Evolutionary conservation across 2,888 invertebrate species (phyloP).

Genomic region (Agonopterix arenella): DNA sequence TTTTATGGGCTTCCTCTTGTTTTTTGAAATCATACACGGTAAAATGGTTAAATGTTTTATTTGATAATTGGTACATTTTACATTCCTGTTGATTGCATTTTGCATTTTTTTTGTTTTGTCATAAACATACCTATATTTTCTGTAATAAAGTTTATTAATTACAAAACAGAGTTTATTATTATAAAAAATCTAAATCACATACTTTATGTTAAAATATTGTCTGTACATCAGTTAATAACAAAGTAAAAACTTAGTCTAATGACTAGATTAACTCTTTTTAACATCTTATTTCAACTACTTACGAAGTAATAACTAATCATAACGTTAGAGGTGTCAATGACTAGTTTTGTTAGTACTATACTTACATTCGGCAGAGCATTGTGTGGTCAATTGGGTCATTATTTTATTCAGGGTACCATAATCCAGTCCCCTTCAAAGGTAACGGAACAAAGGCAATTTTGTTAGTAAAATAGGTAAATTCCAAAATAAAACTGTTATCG

Average conservation of each 20-base stretch:
- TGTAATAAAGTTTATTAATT: slow-evolving; percentile 54
- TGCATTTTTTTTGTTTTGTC: slow-evolving; percentile 22
- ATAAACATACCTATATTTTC: slow-evolving; percentile 31
- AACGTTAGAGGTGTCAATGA: slow-evolving; percentile 21
- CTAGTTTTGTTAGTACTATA: slow-evolving; percentile 31
- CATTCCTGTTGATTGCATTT: slow-evolving; percentile 58
- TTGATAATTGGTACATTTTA: slow-evolving; percentile 17
- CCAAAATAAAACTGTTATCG: too few relatives aligned
- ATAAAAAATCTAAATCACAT: slow-evolving; percentile 29
- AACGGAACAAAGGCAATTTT: too few relatives aligned
- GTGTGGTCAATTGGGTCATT: too few relatives aligned
- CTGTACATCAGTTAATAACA: slow-evolving; percentile 34
- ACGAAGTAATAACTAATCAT: background rate
- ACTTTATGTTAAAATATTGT: slow-evolving; percentile 24
- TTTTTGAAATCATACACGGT: slow-evolving; percentile 30
- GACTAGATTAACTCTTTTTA: slow-evolving; percentile 62
- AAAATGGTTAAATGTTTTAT: slow-evolving; percentile 59
- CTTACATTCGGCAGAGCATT: too few relatives aligned
- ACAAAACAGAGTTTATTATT: slow-evolving; percentile 36
- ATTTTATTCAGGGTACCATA: too few relatives aligned
- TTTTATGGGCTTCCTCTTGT: too few relatives aligned
- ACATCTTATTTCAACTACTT: slow-evolving; percentile 5
- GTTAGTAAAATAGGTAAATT: too few relatives aligned
- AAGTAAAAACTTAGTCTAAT: slow-evolving; percentile 47
- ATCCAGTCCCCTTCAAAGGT: too few relatives aligned